A percentile compares a stretch with the other conserved stretches of the same genome.
Conservation (phyloP, 1,140 invertebrate genomes). For the Leptonema lineaticorne region DNA sequence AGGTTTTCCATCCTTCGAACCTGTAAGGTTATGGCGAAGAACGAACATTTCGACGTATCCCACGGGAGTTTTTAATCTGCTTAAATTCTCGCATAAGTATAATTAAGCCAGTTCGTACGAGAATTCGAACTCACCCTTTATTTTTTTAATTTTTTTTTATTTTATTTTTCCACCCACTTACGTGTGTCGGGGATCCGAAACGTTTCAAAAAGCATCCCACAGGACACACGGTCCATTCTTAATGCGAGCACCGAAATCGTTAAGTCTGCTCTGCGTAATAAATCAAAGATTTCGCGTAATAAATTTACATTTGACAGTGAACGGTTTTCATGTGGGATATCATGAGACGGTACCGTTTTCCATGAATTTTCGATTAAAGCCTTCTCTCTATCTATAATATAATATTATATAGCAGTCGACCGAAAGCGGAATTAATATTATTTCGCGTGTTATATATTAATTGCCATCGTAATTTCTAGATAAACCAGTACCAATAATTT, state of each 20-base stretch:
- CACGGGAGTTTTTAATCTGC: neutral
- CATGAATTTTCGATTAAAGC: too few relatives aligned
- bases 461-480: too few relatives aligned
- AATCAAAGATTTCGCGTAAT: constrained; percentile 16
- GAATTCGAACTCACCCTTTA: too few relatives aligned
- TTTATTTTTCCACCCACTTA: too few relatives aligned
- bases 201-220: neutral
- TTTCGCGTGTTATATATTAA: too few relatives aligned
- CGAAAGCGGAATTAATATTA: too few relatives aligned
- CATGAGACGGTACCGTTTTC: neutral
- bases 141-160: too few relatives aligned
- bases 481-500: too few relatives aligned
- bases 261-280: neutral
- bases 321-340: neutral
- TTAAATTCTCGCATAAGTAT: neutral
- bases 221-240: neutral
- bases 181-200: neutral
- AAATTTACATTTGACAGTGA: constrained; percentile 15
- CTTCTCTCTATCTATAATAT: too few relatives aligned
- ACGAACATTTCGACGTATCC: neutral
- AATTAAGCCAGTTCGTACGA: neutral
- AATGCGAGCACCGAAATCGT: constrained; percentile 1
- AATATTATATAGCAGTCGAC: too few relatives aligned
- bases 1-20: neutral
- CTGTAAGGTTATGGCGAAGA: neutral